These are phyloP conservation scores for Araneus ventricosus DNA, from an alignment of 1,140 invertebrate genomes.

Conservation along the genomic window DNA sequence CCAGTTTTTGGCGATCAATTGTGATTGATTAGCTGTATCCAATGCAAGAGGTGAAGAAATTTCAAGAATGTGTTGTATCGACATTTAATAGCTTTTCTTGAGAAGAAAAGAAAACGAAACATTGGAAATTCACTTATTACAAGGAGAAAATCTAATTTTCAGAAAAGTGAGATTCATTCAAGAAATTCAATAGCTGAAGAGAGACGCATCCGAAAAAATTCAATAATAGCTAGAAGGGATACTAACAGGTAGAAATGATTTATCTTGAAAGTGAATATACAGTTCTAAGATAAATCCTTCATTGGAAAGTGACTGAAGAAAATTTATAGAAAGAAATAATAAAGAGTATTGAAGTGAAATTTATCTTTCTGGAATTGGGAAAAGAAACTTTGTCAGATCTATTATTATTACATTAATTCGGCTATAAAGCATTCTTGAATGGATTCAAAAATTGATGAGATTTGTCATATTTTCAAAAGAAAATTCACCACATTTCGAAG, in stretches of 20 bases:
- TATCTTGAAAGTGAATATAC: background rate
- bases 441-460: too few relatives aligned
- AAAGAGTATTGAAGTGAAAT: background rate
- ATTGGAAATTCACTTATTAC: slow-evolving; percentile 2
- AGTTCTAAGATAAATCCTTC: background rate
- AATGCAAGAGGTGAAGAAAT: slow-evolving; percentile 38
- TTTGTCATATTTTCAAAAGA: too few relatives aligned
- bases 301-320: background rate
- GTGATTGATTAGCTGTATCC: slow-evolving; percentile 59
- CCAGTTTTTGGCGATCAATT: slow-evolving; percentile 54
- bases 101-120: slow-evolving; percentile 18
- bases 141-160: slow-evolving; percentile 6
- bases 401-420: too few relatives aligned
- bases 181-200: slow-evolving; percentile 17
- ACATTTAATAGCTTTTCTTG: slow-evolving; percentile 17
- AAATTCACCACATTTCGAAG: too few relatives aligned
- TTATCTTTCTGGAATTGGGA: too few relatives aligned
- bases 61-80: slow-evolving; percentile 42
- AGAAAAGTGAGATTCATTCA: slow-evolving; percentile 11
- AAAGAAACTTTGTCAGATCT: too few relatives aligned
- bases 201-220: background rate
- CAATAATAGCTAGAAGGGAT: slow-evolving; percentile 8
- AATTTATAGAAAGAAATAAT: background rate
- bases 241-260: slow-evolving; percentile 22
- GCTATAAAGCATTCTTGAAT: too few relatives aligned